Conservation (phyloP, 2,888 invertebrate species). For the Phania funesta region DNA sequence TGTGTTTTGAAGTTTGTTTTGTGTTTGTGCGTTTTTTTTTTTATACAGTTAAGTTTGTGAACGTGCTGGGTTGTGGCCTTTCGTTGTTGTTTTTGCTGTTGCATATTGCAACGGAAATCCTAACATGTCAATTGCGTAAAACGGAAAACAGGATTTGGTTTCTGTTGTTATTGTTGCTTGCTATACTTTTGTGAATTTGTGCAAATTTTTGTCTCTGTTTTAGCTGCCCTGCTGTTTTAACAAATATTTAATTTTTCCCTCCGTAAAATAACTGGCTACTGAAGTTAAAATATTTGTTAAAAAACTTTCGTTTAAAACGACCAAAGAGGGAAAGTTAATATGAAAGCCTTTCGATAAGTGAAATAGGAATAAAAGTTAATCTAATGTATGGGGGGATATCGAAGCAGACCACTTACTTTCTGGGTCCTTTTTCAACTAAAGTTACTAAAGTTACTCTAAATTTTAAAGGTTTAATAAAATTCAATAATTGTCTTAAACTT, state of each 20-base stretch:
- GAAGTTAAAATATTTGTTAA: not conserved
- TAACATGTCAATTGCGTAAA: constrained; percentile 64
- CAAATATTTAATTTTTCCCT: not conserved
- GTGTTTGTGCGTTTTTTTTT: not conserved
- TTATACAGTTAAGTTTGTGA: not conserved
- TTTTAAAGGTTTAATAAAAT: too few relatives aligned
- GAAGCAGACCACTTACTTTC: too few relatives aligned
- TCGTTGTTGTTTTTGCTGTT: constrained; percentile 29
- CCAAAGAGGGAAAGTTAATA: not conserved
- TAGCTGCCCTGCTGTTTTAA: not conserved
- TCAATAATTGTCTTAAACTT: too few relatives aligned
- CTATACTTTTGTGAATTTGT: not conserved
- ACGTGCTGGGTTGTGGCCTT: not conserved
- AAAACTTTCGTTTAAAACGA: not conserved
- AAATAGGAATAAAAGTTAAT: too few relatives aligned
- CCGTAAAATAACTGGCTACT: not conserved
- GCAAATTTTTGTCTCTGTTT: not conserved
- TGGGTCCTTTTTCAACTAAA: too few relatives aligned
- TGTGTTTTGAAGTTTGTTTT: not conserved
- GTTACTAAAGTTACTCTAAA: too few relatives aligned
- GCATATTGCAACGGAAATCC: constrained; percentile 63
- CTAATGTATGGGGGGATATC: too few relatives aligned
- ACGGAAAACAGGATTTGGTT: constrained; percentile 46
- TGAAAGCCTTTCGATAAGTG: too few relatives aligned
- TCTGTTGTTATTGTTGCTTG: not conserved